phyloP scores from a whole-genome alignment of 2,888 invertebrate genomes.

The Xanthostigma xanthostigma region DNA sequence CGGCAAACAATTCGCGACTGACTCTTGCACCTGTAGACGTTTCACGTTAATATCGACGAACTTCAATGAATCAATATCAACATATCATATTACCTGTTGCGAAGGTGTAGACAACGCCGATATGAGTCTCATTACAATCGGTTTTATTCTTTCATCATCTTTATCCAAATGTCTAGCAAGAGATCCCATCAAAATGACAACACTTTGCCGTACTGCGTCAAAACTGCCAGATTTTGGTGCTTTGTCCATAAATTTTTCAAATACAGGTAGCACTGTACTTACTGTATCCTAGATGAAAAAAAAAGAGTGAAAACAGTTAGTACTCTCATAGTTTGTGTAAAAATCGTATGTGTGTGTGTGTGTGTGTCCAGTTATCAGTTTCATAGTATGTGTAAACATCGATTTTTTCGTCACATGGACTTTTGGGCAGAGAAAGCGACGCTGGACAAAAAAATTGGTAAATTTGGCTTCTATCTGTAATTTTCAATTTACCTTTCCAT shows the following conservation, averaged over 20 bases:
- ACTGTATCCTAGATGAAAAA: slow-evolving; percentile 38
- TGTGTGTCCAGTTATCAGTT: too few relatives aligned
- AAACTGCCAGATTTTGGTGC: slow-evolving; percentile 81
- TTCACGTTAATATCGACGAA: neutral
- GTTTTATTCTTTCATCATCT: slow-evolving; percentile 75
- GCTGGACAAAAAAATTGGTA: neutral
- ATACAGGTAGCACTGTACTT: slow-evolving; percentile 69
- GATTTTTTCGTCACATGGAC: too few relatives aligned
- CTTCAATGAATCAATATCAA: neutral
- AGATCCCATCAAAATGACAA: slow-evolving; percentile 94
- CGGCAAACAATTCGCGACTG: slow-evolving; percentile 91
- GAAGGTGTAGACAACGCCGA: slow-evolving; percentile 91
- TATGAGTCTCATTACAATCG: slow-evolving; percentile 84
- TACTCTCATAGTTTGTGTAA: too few relatives aligned
- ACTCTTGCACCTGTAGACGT: slow-evolving; percentile 70
- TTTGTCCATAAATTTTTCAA: slow-evolving; percentile 84
- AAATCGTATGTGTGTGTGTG: too few relatives aligned
- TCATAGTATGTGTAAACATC: too few relatives aligned
- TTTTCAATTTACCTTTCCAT: slow-evolving; percentile 61
- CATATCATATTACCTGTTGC: slow-evolving; percentile 51
- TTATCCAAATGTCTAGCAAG: slow-evolving; percentile 91
- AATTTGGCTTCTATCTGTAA: slow-evolving; percentile 14
- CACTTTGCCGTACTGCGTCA: slow-evolving; percentile 89
- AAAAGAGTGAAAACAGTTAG: too few relatives aligned
- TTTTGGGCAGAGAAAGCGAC: too few relatives aligned